These are phyloP conservation scores for Neelides folsomi DNA, from an alignment of 2,888 invertebrate genomes.

Conservation along the genomic window DNA sequence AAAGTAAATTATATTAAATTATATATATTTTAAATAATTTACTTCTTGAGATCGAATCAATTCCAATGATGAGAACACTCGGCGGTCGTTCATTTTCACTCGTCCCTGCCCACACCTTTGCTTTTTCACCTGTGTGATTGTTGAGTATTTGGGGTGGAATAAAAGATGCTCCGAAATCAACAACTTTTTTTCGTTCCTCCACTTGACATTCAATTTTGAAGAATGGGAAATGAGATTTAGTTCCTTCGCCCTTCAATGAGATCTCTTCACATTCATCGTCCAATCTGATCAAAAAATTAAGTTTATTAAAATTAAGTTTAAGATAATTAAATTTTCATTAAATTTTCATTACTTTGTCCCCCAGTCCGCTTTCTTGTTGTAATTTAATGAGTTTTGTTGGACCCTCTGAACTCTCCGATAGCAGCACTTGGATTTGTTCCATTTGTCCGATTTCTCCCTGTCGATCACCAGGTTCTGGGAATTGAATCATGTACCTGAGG, in stretches of 20 bases:
- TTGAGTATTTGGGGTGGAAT: slow-evolving; percentile 13
- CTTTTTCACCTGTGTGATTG: slow-evolving; percentile 10
- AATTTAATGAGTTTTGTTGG: slow-evolving; percentile 18
- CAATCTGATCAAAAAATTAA: background rate
- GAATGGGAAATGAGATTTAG: slow-evolving; percentile 12
- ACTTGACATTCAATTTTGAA: slow-evolving; percentile 22
- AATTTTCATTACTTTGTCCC: slow-evolving; percentile 14
- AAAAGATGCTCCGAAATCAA: slow-evolving; percentile 15
- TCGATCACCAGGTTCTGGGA: slow-evolving; percentile 6
- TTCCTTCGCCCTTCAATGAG: slow-evolving; percentile 2
- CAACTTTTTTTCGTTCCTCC: slow-evolving; percentile 10
- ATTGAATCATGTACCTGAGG: background rate
- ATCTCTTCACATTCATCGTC: background rate
- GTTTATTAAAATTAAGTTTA: background rate
- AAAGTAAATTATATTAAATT: no score
- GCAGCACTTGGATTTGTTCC: slow-evolving; percentile 24
- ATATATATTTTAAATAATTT: no score
- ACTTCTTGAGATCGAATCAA: slow-evolving; percentile 11
- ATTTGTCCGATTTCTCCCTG: slow-evolving; percentile 4
- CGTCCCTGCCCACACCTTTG: slow-evolving; percentile 13
- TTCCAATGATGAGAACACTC: slow-evolving; percentile 26
- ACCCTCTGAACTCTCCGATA: slow-evolving; percentile 19
- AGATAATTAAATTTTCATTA: background rate
- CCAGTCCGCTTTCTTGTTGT: slow-evolving; percentile 27
- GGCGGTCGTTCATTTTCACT: slow-evolving; percentile 12